phyloP scores from a whole-genome alignment of 2,113 vertebrate species.

The Dendrocopos noguchii region DNA sequence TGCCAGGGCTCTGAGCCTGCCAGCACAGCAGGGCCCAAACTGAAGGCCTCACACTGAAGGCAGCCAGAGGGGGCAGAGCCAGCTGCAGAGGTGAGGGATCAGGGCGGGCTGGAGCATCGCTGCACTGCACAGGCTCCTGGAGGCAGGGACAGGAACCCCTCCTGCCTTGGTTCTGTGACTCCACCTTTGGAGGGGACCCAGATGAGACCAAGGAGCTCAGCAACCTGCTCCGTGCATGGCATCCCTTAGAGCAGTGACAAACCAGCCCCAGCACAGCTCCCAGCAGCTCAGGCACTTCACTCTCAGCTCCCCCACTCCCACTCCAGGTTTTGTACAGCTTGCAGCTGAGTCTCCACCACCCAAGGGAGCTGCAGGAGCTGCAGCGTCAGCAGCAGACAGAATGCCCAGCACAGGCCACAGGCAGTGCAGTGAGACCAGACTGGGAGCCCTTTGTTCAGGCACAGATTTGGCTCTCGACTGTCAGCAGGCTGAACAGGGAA shows the following conservation, averaged over 20 bases:
- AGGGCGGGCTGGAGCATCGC: background rate
- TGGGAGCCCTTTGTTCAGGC: conserved; percentile 51
- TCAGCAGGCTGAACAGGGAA: conserved; percentile 61
- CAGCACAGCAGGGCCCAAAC: background rate
- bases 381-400: background rate
- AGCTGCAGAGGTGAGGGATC: background rate
- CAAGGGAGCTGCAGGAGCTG: background rate
- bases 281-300: background rate
- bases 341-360: conserved; percentile 20
- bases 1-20: background rate
- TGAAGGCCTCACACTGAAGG: background rate
- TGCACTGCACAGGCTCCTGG: background rate
- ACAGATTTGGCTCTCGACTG: conserved; percentile 52
- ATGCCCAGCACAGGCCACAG: conserved; percentile 8
- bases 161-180: too few species aligned
- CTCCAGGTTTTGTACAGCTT: background rate
- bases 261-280: background rate
- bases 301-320: background rate
- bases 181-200: background rate
- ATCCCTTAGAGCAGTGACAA: background rate
- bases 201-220: background rate
- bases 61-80: background rate
- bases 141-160: background rate
- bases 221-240: too few species aligned
- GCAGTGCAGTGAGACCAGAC: conserved; percentile 51